Base-by-base conservation (phyloP, 2,113 vertebrate species). In the Onychostoma macrolepis region DNA sequence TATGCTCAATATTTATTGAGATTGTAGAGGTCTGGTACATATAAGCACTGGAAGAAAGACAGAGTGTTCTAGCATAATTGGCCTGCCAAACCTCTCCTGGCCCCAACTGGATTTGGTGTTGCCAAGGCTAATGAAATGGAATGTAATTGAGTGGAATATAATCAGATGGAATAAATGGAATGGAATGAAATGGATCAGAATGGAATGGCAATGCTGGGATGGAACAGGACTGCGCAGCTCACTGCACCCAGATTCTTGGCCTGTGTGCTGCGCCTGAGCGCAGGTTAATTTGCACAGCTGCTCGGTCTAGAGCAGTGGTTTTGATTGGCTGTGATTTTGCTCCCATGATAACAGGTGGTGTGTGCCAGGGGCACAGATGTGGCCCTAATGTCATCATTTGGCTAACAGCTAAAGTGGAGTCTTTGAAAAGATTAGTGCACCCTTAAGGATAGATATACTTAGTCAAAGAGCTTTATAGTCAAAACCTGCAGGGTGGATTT, bases 111-210 rank as follows among this genome's bases (percentile, higher is more conserved):
- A 38, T 69, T 69, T 83, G 81, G 81, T 69, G 81, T 50, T 69
- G 76, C 85, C 85, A 88, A 86, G 38, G 74, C 85, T 43, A 86
- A 80, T 67, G 43, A 69, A 71, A 86, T 86, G 30, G 63, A 79
- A 72, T 80, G 43, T 13, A 86, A 80, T 86, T 78, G 36, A 72
- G 65, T 65, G 36, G 72, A 85, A 85, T 76, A 72, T 75, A 77
- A 85, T 85, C 74, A 41, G 38, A 85, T 85, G 77, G 63, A 80
- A 86, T 80, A 71, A 56, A 81, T 84, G 50, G 65, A 86, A 86
- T 69, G 77, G 85, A 86, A 53, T 80, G 41, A 15, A 67, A 69
- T 12, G 78, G 75, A 71, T 77, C 69, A 36, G 71, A 69, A 58
- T 84, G 77, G 80, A 76, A 85, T 65, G 11, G 56, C 28, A 19